Percentiles rank a stretch among this genome's conserved stretches.
These are phyloP conservation scores for Yoshiicerus persimilis DNA, from an alignment of 1,140 invertebrate species.

Conservation along the genomic window DNA sequence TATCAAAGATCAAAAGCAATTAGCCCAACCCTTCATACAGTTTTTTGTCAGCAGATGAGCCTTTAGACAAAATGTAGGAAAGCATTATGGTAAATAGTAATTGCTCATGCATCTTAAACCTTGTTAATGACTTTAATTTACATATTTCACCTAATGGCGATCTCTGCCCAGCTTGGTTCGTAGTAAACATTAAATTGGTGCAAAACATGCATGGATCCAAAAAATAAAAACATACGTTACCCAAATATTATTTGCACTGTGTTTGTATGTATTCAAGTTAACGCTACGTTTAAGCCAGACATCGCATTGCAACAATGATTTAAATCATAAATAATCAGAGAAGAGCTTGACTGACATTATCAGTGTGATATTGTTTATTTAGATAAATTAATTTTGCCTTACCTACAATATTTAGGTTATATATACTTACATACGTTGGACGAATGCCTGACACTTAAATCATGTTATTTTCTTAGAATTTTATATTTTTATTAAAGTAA, in stretches of 20 bases:
- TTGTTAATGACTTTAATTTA: neutral
- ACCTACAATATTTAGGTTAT: too few species aligned
- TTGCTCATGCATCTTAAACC: neutral
- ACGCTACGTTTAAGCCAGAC: neutral
- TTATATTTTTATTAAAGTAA: too few species aligned
- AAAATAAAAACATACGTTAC: neutral
- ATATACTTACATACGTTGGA: too few species aligned
- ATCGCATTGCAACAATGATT: neutral
- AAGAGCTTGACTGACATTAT: too few species aligned
- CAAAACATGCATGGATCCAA: neutral
- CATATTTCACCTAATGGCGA: neutral
- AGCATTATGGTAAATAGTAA: constrained; percentile 16
- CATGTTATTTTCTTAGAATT: too few species aligned
- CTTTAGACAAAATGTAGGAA: neutral
- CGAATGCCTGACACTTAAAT: too few species aligned
- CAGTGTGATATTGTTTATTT: neutral
- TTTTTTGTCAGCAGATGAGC: neutral
- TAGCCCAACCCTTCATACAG: neutral
- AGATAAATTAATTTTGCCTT: neutral
- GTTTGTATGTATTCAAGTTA: neutral
- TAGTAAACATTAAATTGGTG: neutral
- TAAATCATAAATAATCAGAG: too few species aligned
- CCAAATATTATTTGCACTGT: neutral
- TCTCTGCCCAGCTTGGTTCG: neutral
- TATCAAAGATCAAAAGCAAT: constrained; percentile 20